phyloP scores from a whole-genome alignment of 2,113 vertebrate genomes.

The Tetraodon nigroviridis region DNA sequence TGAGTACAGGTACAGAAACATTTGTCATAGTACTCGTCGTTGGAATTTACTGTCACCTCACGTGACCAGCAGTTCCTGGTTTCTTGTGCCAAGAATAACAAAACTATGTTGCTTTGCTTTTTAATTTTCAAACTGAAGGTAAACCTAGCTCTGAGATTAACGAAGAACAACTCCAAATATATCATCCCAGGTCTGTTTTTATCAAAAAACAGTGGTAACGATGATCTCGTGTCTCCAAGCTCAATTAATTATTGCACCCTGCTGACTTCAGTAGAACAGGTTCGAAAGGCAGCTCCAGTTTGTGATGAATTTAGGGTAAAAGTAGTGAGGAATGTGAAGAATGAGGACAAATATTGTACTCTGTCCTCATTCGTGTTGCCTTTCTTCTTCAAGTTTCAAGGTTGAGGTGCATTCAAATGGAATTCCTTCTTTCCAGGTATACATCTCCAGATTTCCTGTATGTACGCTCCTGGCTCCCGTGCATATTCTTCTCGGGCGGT shows the following conservation, averaged over 20 bases:
- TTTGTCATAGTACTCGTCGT: background rate
- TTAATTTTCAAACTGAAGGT: background rate
- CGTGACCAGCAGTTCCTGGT: background rate
- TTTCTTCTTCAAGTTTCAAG: background rate
- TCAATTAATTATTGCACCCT: slow-evolving; percentile 31
- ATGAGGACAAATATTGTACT: background rate
- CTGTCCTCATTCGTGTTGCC: no score
- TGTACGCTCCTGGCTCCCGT: slow-evolving; percentile 96
- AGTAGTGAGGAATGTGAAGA: background rate
- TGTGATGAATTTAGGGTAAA: slow-evolving; percentile 18
- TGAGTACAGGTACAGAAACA: background rate
- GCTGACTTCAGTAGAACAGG: slow-evolving; percentile 8
- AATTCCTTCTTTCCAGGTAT: slow-evolving; percentile 75
- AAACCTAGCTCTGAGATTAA: background rate
- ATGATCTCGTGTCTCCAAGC: slow-evolving; percentile 4
- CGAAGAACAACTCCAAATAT: background rate
- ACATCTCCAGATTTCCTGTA: slow-evolving; percentile 95
- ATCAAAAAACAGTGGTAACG: slow-evolving; percentile 6
- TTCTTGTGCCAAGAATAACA: background rate
- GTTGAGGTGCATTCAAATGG: background rate
- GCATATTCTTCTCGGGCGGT: slow-evolving; percentile 98
- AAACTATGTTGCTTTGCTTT: background rate
- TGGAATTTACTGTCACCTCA: no score
- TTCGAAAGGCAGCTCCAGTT: slow-evolving; percentile 25
- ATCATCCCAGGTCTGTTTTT: background rate